Base-by-base conservation (phyloP, 2,888 invertebrate species). In the Aphodius granarius region DNA sequence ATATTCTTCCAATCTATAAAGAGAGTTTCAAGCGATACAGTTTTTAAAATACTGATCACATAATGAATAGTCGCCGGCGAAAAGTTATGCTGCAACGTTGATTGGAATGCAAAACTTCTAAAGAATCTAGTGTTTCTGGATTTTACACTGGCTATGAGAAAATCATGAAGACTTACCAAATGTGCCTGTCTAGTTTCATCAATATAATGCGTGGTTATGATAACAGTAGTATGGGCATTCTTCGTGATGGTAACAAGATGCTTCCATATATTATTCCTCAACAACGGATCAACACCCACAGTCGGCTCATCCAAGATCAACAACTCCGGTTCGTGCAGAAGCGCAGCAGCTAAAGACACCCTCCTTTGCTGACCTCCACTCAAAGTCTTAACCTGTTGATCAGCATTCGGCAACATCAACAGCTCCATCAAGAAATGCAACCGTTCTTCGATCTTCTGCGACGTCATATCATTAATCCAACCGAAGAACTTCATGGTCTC, bases 301-400 rank as follows among this genome's bases (percentile, higher is more conserved):
- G 97, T 97, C 0, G 97, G 97, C 84, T 97, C 97, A 83, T 97
- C 97, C 75, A 97, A 88, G 82, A 97, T 97, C 77, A 97, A 87
- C 23, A 97, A 89, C 84, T 97, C 96, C 0, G 97, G 97, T 78
- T 95, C 94, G 79, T 97, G 96, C 65, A 97, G 89, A 23, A 97
- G 88, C 0, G 97, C 96, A 0, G 95, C 94, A 0, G 97, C 95
- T 80, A 97, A 91, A 0, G 97, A 97, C 2, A 97, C 94, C 78
- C 97, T 90, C 74, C 97, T 89, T 85, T 95, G 94, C 85, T 97
- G 97, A 15, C 97, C 97, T 66, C 97, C 97, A 80, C 97, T 97
- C 17, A 95, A 87, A 81, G 91, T 93, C 85, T 94, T 94, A 16
- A 97, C 93, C 22, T 78, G 77, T 19, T 82, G 76, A 74, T 84